Conservation (phyloP, 2,888 invertebrate species). For the Campoplex capitator region DNA sequence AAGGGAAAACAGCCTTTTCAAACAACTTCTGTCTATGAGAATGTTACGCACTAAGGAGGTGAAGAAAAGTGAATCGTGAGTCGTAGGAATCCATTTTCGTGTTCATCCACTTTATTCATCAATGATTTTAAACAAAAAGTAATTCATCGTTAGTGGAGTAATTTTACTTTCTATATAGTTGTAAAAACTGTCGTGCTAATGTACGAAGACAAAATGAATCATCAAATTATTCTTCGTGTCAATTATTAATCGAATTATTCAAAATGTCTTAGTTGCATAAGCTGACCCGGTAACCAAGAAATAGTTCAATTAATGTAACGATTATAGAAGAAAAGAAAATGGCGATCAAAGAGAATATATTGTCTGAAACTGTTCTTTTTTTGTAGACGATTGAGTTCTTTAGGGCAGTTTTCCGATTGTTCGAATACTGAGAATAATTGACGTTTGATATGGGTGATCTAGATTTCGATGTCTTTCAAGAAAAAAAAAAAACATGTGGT, state of each 20-base stretch:
- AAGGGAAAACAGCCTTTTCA: constrained; percentile 11
- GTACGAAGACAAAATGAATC: not conserved
- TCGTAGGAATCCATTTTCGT: not conserved
- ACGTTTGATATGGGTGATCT: constrained; percentile 52
- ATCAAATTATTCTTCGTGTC: not conserved
- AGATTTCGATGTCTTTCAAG: constrained; percentile 31
- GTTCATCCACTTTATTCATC: not conserved
- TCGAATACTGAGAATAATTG: constrained; percentile 31
- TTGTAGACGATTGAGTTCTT: not conserved
- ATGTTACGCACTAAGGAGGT: not conserved
- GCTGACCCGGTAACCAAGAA: no score
- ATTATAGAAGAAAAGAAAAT: not conserved
- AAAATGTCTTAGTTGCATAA: no score
- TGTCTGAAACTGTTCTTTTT: not conserved
- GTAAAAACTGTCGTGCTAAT: not conserved
- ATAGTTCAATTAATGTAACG: not conserved
- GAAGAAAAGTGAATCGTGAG: constrained; percentile 2
- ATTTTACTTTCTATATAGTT: not conserved
- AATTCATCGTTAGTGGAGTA: not conserved
- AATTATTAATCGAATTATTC: not conserved
- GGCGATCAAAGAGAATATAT: not conserved
- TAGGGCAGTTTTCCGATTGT: not conserved
- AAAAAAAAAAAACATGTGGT: constrained; percentile 37
- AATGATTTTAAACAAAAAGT: not conserved
- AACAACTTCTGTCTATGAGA: not conserved